Conservation (phyloP, 2,888 invertebrate species). For the Elmis aenea region DNA sequence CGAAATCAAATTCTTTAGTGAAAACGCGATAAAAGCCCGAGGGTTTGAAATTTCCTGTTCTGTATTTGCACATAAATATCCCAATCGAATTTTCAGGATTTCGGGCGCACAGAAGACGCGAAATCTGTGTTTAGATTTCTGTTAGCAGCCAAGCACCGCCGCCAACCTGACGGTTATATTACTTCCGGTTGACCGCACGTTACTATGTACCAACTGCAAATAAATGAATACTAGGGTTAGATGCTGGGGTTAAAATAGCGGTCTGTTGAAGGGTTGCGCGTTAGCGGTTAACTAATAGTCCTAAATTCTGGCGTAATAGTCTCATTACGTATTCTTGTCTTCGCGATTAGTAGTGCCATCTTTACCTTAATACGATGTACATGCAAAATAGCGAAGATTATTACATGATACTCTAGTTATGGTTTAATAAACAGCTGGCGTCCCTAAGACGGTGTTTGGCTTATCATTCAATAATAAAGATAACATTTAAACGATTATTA, state of each 20-base stretch:
- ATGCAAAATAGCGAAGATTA: no score
- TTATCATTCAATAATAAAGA: no score
- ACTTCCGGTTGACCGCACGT: constrained; percentile 34
- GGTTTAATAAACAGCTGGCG: no score
- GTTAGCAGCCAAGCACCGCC: constrained; percentile 27
- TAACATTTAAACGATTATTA: no score
- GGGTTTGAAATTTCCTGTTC: constrained; percentile 28
- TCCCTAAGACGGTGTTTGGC: no score
- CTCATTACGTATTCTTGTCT: no score
- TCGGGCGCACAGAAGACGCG: constrained; percentile 13
- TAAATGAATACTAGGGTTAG: constrained; percentile 26
- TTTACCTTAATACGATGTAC: no score
- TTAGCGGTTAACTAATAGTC: constrained; percentile 11
- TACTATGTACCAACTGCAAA: constrained; percentile 27
- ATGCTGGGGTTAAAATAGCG: constrained; percentile 4
- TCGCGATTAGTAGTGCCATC: no score
- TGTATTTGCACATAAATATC: constrained; percentile 37
- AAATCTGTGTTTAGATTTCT: constrained; percentile 34
- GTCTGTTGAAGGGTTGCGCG: no score
- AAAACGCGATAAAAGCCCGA: constrained; percentile 21
- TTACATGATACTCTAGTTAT: no score
- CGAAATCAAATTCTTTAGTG: no score
- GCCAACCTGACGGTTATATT: constrained; percentile 32
- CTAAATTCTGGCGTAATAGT: no score
- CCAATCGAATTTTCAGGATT: constrained; percentile 33